Conservation (phyloP, 1,140 invertebrate genomes). For the Metaphire vulgaris region DNA sequence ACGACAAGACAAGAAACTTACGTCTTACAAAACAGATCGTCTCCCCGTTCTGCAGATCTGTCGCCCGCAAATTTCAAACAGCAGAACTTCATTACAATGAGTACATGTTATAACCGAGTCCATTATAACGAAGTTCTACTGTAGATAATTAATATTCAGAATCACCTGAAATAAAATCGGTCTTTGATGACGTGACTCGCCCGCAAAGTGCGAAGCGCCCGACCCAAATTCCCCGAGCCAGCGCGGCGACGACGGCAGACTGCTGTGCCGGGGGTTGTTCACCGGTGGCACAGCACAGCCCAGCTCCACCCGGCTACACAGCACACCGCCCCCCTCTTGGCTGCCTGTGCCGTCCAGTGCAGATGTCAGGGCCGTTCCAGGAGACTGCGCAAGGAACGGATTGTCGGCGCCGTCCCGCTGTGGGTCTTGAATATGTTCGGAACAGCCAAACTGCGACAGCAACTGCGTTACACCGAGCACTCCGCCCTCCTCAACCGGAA, state of each 20-base stretch:
- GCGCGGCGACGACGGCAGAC: conserved; percentile 5
- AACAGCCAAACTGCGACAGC: conserved; percentile 52
- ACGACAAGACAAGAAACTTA: too few species aligned
- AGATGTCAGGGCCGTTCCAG: conserved; percentile 31
- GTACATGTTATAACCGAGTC: too few species aligned
- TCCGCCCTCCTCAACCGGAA: conserved; percentile 63
- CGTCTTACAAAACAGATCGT: too few species aligned
- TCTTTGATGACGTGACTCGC: not conserved
- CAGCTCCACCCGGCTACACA: too few species aligned
- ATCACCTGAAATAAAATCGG: not conserved
- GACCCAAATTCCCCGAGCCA: conserved; percentile 1
- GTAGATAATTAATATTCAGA: too few species aligned
- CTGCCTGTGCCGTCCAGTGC: not conserved
- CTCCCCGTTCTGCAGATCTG: too few species aligned
- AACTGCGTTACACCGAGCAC: conserved; percentile 66
- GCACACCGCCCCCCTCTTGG: too few species aligned
- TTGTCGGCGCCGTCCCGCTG: conserved; percentile 33
- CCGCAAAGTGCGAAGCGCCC: not conserved
- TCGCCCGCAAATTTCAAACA: too few species aligned
- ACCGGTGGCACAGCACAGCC: not conserved
- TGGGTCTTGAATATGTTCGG: conserved; percentile 28
- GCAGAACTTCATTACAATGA: too few species aligned
- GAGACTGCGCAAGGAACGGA: conserved; percentile 37
- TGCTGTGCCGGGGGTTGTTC: not conserved
- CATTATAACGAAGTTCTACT: too few species aligned